phyloP scores from a whole-genome alignment of 2,888 invertebrate genomes.

The Monopis laevigella region DNA sequence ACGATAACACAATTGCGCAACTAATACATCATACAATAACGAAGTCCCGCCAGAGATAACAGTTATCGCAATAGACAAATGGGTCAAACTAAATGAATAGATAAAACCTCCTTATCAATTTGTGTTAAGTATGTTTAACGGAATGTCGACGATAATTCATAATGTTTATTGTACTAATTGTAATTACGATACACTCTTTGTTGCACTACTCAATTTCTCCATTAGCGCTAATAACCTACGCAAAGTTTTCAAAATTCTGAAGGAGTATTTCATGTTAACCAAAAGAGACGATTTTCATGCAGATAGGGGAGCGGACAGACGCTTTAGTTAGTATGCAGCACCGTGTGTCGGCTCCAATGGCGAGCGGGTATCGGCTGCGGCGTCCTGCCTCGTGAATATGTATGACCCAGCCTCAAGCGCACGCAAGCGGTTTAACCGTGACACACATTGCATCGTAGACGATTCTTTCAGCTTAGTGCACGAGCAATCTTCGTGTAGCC shows the following conservation, averaged over 20 bases:
- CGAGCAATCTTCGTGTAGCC: constrained; percentile 8
- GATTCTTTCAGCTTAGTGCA: constrained; percentile 9
- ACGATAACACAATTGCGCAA: constrained; percentile 47
- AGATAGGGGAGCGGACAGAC: constrained; percentile 22
- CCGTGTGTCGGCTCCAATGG: constrained; percentile 47
- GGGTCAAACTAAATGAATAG: constrained; percentile 44
- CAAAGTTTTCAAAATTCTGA: constrained; percentile 1
- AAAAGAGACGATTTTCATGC: constrained; percentile 39
- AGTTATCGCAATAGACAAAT: constrained; percentile 42
- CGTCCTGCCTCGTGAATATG: constrained; percentile 47
- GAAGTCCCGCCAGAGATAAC: constrained; percentile 31
- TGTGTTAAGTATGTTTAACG: constrained; percentile 11
- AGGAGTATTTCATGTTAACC: not conserved
- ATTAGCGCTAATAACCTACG: not conserved
- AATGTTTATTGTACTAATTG: not conserved
- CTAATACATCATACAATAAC: constrained; percentile 34
- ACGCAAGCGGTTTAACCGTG: constrained; percentile 47
- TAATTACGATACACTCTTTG: not conserved
- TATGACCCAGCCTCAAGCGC: constrained; percentile 41
- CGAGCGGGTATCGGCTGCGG: constrained; percentile 27
- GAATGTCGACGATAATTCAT: constrained; percentile 11
- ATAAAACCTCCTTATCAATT: constrained; percentile 20
- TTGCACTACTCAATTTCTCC: not conserved
- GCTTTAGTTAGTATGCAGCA: constrained; percentile 52
- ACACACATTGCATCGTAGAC: constrained; percentile 43